phyloP scores from a whole-genome alignment of 2,113 vertebrate species.

The Ornithorhynchus anatinus region DNA sequence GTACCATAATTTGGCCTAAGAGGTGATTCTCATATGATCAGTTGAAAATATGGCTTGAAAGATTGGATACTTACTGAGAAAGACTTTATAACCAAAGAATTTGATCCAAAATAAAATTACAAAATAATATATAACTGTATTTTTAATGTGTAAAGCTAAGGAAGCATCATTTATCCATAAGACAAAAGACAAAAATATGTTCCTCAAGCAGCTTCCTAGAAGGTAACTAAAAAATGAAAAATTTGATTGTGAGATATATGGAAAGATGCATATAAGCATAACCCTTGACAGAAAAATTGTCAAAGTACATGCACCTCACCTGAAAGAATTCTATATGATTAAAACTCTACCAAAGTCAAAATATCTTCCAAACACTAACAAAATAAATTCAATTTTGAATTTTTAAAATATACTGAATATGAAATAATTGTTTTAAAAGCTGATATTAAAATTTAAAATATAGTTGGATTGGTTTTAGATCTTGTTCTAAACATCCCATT shows the following conservation, averaged over 20 bases:
- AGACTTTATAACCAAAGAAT: conserved; percentile 38
- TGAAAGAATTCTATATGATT: conserved; percentile 43
- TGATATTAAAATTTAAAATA: too few relatives aligned
- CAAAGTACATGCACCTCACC: conserved; percentile 35
- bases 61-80: conserved; percentile 9
- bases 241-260: conserved; percentile 51
- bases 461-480: too few relatives aligned
- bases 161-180: conserved; percentile 14
- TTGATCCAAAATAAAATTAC: conserved; percentile 23
- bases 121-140: neutral
- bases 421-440: too few relatives aligned
- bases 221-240: conserved; percentile 40
- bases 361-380: too few relatives aligned
- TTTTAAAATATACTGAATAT: too few relatives aligned
- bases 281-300: conserved; percentile 50
- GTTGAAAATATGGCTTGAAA: neutral
- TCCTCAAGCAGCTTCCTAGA: conserved; percentile 37
- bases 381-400: too few relatives aligned
- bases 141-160: neutral
- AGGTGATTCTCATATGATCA: neutral
- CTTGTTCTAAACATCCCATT: too few relatives aligned
- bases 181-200: conserved; percentile 16
- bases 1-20: conserved; percentile 33
- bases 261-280: conserved; percentile 59
- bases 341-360: too few relatives aligned